A percentile compares a stretch with the other conserved stretches of the same genome.
These are phyloP conservation scores for Rachycentron canadum DNA, from an alignment of 2,797 vertebrate genomes.

Conservation along the genomic window DNA sequence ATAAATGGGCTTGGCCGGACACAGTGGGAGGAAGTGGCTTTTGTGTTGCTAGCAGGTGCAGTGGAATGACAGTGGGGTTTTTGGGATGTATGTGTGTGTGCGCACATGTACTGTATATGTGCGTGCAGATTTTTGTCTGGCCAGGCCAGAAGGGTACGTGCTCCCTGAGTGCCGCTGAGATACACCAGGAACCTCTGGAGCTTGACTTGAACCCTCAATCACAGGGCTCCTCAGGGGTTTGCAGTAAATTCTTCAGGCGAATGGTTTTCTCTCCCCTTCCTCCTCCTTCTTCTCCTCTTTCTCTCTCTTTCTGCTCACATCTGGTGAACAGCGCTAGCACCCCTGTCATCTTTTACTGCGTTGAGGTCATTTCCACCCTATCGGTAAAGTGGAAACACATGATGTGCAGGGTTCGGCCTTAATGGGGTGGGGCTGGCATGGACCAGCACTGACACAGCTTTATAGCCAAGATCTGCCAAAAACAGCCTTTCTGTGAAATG, in stretches of 20 bases:
- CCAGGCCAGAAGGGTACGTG: slow-evolving; percentile 45
- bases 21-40: slow-evolving; percentile 84
- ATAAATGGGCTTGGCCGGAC: slow-evolving; percentile 79
- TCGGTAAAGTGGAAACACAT: slow-evolving; percentile 87
- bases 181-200: slow-evolving; percentile 84
- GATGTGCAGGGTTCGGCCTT: slow-evolving; percentile 81
- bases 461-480: slow-evolving; percentile 75
- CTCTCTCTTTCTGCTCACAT: slow-evolving; percentile 80
- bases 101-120: slow-evolving; percentile 6
- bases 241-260: slow-evolving; percentile 86
- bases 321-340: slow-evolving; percentile 86
- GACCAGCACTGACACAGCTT: slow-evolving; percentile 79
- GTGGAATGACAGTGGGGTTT: slow-evolving; percentile 77
- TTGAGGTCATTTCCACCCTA: slow-evolving; percentile 89
- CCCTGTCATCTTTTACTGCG: slow-evolving; percentile 87
- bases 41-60: slow-evolving; percentile 86
- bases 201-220: slow-evolving; percentile 85
- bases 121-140: slow-evolving; percentile 31
- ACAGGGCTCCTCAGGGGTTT: slow-evolving; percentile 82
- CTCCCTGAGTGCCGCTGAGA: slow-evolving; percentile 74
- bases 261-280: slow-evolving; percentile 82
- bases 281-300: slow-evolving; percentile 58
- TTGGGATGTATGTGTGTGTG: slow-evolving; percentile 35
- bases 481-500: slow-evolving; percentile 72
- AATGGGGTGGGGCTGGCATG: slow-evolving; percentile 83